These are phyloP conservation scores for Xenopus laevis DNA, from an alignment of 2,113 vertebrate genomes.

Conservation along the genomic window DNA sequence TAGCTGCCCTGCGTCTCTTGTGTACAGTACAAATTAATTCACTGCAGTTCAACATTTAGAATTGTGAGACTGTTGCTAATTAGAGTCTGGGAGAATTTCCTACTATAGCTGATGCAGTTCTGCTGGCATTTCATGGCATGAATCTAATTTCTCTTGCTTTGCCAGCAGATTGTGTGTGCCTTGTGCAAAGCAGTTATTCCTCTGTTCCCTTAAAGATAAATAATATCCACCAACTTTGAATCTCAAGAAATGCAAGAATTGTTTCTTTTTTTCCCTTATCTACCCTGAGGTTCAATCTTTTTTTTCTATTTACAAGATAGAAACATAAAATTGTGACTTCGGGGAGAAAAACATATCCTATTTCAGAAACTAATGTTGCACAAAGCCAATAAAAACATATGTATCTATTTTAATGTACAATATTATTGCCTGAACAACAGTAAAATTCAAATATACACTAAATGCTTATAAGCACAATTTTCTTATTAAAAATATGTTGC, in stretches of 20 bases:
- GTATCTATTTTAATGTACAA: conserved; percentile 22
- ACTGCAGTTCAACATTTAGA: no score
- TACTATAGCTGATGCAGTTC: no score
- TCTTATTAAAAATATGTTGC: not conserved
- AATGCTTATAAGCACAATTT: conserved; percentile 22
- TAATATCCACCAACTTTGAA: conserved; percentile 7
- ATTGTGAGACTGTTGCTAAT: no score
- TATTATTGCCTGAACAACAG: conserved; percentile 19
- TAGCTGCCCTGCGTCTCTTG: no score
- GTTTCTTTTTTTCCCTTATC: not conserved
- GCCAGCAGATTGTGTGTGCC: no score
- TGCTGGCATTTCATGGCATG: no score
- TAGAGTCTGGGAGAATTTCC: no score
- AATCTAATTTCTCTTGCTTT: no score
- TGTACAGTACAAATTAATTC: no score
- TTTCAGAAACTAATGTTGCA: conserved; percentile 38
- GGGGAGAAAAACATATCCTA: conserved; percentile 29
- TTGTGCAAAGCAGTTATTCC: not conserved
- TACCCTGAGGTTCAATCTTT: conserved; percentile 15
- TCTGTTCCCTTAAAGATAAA: not conserved
- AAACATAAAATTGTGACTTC: conserved; percentile 35
- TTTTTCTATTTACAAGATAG: conserved; percentile 11
- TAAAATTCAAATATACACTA: conserved; percentile 27
- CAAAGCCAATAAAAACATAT: conserved; percentile 25
- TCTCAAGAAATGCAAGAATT: conserved; percentile 1